Evolutionary conservation across 2,888 invertebrate genomes (phyloP), one percentile per base, ranked within the genome.

Genomic region (Agriopis leucophaearia): DNA sequence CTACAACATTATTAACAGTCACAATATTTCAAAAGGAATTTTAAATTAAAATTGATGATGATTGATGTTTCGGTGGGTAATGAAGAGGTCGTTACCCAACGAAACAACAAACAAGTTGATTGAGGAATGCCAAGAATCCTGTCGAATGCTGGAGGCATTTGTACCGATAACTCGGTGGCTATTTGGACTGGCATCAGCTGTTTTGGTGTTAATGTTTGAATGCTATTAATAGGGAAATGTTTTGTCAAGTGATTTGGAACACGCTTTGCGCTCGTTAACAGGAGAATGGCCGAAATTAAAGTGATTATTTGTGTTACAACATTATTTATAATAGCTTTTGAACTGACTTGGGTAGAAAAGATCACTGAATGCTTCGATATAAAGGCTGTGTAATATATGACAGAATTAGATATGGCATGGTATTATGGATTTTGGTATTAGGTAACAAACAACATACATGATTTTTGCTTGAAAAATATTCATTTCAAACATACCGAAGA

Each of bases 161-260:
- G 35, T 15, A 38, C n/a, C 15, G 15, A 56, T 56, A 64, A 44
- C 35, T 18, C 27, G 45, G 42, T 10, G 36, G 27, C 61, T 51
- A 66, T 60, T 61, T 36, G n/a, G 27, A 38, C 0, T 13, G 27
- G 6, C 52, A 52, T 66, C 68, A 67, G 63, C 67, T 63, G 67
- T 59, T 58, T 55, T 44, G 51, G 56, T 61, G 60, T 61, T 42
- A 66, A 66, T 51, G 66, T 55, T 56, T 44, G 44, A 13, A 45
- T 42, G 42, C 58, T 58, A 67, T 42, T 50, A 56, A 58, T 63
- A 62, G 36, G n/a, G 10, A n/a, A 35, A 40, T 62, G 62, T 66
- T 67, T 56, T 66, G 61, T 59, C 54, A 36, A 62, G 47, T 13
- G 44, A 59, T 66, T 66, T 51, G 44, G 57, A 47, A 59, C 64